A percentile compares a stretch with the other conserved stretches of the same genome.
Evolutionary conservation across 2,888 invertebrate genomes (phyloP).

Genomic region (Acleris laterana): DNA sequence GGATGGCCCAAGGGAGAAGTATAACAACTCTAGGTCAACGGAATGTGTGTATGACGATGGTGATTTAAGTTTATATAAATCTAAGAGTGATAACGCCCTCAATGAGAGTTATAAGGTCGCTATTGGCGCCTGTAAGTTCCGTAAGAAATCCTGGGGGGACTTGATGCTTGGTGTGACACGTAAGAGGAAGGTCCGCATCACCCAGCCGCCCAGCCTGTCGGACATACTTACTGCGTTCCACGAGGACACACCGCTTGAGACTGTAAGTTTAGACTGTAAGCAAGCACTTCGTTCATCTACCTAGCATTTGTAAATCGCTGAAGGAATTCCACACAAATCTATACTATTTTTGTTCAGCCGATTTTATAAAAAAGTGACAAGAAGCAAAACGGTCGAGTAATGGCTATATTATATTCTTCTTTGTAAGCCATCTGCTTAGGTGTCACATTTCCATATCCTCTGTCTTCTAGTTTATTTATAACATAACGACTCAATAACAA

Average conservation of each 20-base stretch:
- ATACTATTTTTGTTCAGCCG: too few species aligned
- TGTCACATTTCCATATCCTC: too few species aligned
- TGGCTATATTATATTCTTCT: too few species aligned
- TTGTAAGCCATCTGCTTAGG: too few species aligned
- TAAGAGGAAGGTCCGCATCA: slow-evolving; percentile 60
- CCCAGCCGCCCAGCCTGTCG: slow-evolving; percentile 51
- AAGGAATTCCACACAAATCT: too few species aligned
- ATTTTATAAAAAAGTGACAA: too few species aligned
- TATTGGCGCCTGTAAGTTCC: slow-evolving; percentile 42
- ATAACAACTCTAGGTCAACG: slow-evolving; percentile 54
- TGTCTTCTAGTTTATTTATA: too few species aligned
- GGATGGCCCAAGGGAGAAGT: slow-evolving; percentile 44
- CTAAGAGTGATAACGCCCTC: slow-evolving; percentile 54
- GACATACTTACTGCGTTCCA: slow-evolving; percentile 61
- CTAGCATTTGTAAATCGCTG: too few species aligned
- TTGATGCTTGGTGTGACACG: slow-evolving; percentile 58
- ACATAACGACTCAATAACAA: too few species aligned
- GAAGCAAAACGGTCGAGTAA: too few species aligned
- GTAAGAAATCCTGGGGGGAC: slow-evolving; percentile 57
- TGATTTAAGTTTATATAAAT: slow-evolving; percentile 47
- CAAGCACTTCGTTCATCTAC: too few species aligned
- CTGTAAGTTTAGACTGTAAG: slow-evolving; percentile 50
- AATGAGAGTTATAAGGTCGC: slow-evolving; percentile 40
- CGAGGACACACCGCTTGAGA: slow-evolving; percentile 65
- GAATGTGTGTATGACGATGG: slow-evolving; percentile 49